Percentiles rank a stretch among this genome's conserved stretches.
phyloP scores from a whole-genome alignment of 2,113 vertebrate species.

The Rafetus swinhoei region DNA sequence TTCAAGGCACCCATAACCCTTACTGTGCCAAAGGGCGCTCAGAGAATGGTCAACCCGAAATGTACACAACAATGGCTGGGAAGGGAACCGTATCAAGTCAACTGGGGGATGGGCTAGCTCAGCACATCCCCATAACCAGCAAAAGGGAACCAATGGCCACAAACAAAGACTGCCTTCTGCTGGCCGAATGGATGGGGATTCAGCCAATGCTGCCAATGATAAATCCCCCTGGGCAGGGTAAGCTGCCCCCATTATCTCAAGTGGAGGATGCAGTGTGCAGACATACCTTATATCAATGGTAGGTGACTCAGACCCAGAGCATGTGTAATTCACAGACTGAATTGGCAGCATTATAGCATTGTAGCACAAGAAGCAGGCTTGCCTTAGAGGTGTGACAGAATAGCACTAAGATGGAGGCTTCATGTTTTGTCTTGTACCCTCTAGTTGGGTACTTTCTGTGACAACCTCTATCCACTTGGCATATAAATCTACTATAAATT shows the following conservation, averaged over 20 bases:
- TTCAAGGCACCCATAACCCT: background rate
- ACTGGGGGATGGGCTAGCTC: background rate
- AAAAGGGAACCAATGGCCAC: background rate
- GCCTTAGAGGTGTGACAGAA: background rate
- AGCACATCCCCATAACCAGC: background rate
- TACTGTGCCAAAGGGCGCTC: background rate
- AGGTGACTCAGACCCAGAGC: background rate
- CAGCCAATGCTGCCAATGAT: background rate
- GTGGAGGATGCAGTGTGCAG: background rate
- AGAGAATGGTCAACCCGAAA: background rate
- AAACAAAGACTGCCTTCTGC: background rate
- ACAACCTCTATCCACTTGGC: background rate
- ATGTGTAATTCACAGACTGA: background rate
- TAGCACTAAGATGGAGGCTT: background rate
- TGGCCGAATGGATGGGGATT: background rate
- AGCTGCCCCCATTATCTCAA: background rate
- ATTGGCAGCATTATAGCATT: background rate
- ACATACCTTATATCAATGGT: background rate
- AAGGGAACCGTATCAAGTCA: background rate
- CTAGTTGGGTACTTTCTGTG: background rate
- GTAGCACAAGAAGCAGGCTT: background rate
- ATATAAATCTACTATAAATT: background rate
- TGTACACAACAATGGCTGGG: background rate
- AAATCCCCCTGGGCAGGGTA: too few species aligned
- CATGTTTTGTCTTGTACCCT: background rate